Percentiles rank a stretch among this genome's conserved stretches.
phyloP scores from a whole-genome alignment of 2,888 invertebrate genomes.

The Dichetophora obliterata region DNA sequence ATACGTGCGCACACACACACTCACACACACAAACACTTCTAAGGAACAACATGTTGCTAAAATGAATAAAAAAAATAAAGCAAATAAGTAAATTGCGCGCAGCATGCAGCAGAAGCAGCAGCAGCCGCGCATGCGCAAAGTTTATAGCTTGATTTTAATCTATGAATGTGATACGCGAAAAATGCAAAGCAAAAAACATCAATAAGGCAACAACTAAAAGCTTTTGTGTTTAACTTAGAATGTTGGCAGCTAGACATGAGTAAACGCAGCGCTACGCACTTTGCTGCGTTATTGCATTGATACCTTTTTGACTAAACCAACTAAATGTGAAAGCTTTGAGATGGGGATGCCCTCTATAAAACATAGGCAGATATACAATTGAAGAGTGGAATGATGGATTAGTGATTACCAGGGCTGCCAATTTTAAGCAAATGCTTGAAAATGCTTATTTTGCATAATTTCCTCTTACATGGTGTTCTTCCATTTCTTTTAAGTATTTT shows the following conservation, averaged over 20 bases:
- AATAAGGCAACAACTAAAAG: constrained; percentile 6
- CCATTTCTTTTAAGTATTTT: no score
- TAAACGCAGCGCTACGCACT: no score
- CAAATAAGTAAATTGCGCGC: background rate
- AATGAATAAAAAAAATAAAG: background rate
- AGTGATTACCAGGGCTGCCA: no score
- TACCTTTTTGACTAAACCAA: no score
- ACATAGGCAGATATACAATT: no score
- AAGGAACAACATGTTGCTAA: background rate
- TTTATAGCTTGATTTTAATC: constrained; percentile 21
- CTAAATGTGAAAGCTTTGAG: no score
- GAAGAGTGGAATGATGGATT: no score
- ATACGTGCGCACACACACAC: constrained; percentile 8
- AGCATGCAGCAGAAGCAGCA: background rate
- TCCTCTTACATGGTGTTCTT: no score
- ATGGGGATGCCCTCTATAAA: no score
- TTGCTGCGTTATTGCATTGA: no score
- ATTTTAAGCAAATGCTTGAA: no score
- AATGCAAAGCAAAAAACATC: constrained; percentile 28
- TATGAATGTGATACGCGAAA: constrained; percentile 11
- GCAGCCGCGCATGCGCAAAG: constrained; percentile 12
- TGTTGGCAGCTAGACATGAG: background rate
- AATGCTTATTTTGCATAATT: no score
- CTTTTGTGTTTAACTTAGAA: background rate
- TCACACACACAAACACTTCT: background rate